Percentiles rank a stretch among this genome's conserved stretches.
Evolutionary conservation across 37 sponge, comb jelly and placozoan species (phyloP).

Genomic region (Aphrocallistes beatrix): DNA sequence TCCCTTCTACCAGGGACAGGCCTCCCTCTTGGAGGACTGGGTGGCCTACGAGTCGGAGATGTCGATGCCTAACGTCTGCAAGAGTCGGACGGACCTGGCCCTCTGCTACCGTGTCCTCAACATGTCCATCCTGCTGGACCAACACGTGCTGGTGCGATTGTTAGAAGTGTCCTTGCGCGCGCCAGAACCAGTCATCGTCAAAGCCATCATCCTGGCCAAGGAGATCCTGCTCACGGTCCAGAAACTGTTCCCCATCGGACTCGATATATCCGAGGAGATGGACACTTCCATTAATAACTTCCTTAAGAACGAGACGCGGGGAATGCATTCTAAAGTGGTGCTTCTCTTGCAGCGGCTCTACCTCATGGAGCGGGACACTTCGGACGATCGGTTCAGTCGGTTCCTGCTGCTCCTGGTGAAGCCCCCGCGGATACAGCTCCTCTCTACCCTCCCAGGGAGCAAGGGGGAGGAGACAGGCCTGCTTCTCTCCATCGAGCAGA

Average conservation of each 20-base stretch:
- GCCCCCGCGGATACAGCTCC: not conserved
- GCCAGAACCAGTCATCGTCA: not conserved
- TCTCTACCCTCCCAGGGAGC: not conserved
- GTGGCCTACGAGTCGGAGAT: slow-evolving; percentile 3
- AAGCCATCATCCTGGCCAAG: slow-evolving; percentile 6
- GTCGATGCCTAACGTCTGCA: not conserved
- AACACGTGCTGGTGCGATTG: not conserved
- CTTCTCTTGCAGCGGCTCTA: not conserved
- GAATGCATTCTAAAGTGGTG: not conserved
- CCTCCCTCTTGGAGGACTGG: not conserved
- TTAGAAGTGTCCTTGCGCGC: not conserved
- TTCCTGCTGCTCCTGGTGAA: not conserved
- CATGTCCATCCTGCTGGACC: not conserved
- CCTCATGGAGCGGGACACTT: not conserved
- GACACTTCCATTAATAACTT: not conserved
- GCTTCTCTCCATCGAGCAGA: not conserved
- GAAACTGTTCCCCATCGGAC: not conserved
- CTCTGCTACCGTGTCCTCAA: not conserved
- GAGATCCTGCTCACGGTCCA: not conserved
- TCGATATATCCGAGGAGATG: not conserved
- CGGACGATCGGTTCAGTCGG: not conserved
- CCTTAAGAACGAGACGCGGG: not conserved
- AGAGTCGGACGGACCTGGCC: not conserved
- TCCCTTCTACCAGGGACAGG: slow-evolving; percentile 5
- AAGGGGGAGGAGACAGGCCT: not conserved